Evolutionary conservation across 2,797 vertebrate genomes (phyloP).

Genomic region (Pangasius djambal): DNA sequence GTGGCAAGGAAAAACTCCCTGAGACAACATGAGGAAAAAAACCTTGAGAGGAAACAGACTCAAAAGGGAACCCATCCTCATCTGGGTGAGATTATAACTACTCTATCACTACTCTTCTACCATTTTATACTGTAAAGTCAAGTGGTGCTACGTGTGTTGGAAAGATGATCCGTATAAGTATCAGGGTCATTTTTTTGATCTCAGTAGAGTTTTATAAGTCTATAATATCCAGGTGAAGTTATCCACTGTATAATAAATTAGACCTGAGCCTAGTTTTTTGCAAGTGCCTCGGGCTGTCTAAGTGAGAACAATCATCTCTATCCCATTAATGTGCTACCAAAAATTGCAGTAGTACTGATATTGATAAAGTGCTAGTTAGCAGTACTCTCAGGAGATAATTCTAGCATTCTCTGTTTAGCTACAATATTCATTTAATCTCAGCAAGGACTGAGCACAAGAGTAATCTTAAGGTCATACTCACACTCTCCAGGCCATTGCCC

Average conservation of each 20-base stretch:
- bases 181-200: neutral
- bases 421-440: neutral
- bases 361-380: neutral
- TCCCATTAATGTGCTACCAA: neutral
- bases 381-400: neutral
- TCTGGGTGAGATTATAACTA: neutral
- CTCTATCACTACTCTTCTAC: neutral
- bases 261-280: neutral
- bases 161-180: neutral
- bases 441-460: neutral
- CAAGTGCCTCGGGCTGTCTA: neutral
- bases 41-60: neutral
- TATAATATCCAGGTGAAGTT: neutral
- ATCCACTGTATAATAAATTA: neutral
- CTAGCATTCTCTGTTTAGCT: neutral
- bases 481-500: constrained; percentile 86
- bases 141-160: neutral
- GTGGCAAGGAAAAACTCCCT: neutral
- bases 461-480: constrained; percentile 73
- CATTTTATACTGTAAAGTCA: neutral
- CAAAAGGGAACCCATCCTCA: neutral
- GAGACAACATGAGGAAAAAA: neutral
- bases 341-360: neutral
- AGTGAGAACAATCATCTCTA: neutral
- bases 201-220: neutral